Conservation (phyloP, 2,113 vertebrate genomes). For the Pao palembangensis region DNA sequence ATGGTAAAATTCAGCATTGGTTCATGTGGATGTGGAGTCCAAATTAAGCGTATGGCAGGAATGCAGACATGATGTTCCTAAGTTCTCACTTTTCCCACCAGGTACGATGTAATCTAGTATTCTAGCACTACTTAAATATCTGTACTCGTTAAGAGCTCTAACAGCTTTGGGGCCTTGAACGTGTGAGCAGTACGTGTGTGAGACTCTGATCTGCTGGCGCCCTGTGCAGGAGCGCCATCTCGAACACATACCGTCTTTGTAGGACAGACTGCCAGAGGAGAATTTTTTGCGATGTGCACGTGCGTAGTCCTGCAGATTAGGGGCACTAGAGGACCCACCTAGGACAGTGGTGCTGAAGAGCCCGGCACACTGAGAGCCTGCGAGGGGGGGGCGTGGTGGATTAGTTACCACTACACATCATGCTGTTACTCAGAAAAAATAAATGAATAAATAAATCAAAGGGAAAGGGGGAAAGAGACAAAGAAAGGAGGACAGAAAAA, state of each 20-base stretch:
- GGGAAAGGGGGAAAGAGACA: conserved; percentile 12
- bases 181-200: conserved; percentile 14
- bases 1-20: conserved; percentile 19
- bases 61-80: conserved; percentile 7
- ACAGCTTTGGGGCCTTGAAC: not conserved
- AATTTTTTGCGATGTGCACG: conserved; percentile 98
- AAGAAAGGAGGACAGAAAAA: not conserved
- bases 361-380: conserved; percentile 98
- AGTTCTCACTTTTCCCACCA: not conserved
- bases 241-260: conserved; percentile 95
- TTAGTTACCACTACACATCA: conserved; percentile 83
- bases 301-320: conserved; percentile 99
- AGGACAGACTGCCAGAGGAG: conserved; percentile 90
- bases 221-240: conserved; percentile 36
- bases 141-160: no score
- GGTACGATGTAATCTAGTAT: not conserved
- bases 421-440: conserved; percentile 68
- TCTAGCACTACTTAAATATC: not conserved
- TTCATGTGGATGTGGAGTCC: conserved; percentile 34
- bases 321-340: conserved; percentile 98
- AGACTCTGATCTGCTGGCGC: conserved; percentile 36
- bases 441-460: conserved; percentile 16
- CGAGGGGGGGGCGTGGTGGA: conserved; percentile 70
- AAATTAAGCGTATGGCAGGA: conserved; percentile 19
- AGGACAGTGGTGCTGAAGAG: conserved; percentile 99